A percentile compares a stretch with the other conserved stretches of the same genome.
Evolutionary conservation across 2,797 vertebrate species (phyloP).

Genomic region (Artibeus lituratus): DNA sequence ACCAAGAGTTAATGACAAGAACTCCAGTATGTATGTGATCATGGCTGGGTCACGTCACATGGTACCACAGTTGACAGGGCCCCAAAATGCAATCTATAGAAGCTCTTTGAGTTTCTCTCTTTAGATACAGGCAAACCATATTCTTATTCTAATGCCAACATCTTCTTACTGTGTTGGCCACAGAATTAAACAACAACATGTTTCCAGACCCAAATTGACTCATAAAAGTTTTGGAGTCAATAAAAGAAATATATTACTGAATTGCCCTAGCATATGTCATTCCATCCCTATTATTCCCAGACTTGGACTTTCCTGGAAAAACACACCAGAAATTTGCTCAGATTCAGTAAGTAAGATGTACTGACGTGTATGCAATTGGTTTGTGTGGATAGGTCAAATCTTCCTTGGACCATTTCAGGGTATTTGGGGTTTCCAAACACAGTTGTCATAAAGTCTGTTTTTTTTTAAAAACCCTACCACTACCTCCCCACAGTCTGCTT

Average conservation of each 20-base stretch:
- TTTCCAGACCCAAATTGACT: neutral
- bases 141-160: neutral
- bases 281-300: neutral
- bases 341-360: neutral
- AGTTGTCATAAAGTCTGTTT: neutral
- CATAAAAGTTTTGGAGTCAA: neutral
- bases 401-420: neutral
- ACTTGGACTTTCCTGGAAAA: neutral
- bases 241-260: neutral
- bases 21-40: neutral
- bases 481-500: neutral
- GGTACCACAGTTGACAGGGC: neutral
- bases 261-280: conserved; percentile 26
- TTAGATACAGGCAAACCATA: neutral
- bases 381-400: neutral
- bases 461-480: neutral
- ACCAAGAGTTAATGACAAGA: neutral
- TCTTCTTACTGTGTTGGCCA: neutral
- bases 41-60: too few species aligned
- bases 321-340: neutral
- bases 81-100: neutral
- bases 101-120: neutral
- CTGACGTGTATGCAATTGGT: neutral
- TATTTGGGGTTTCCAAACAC: neutral
- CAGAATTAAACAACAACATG: neutral